Evolutionary conservation across 2,113 vertebrate species (phyloP).

Genomic region (Nibea coibor): DNA sequence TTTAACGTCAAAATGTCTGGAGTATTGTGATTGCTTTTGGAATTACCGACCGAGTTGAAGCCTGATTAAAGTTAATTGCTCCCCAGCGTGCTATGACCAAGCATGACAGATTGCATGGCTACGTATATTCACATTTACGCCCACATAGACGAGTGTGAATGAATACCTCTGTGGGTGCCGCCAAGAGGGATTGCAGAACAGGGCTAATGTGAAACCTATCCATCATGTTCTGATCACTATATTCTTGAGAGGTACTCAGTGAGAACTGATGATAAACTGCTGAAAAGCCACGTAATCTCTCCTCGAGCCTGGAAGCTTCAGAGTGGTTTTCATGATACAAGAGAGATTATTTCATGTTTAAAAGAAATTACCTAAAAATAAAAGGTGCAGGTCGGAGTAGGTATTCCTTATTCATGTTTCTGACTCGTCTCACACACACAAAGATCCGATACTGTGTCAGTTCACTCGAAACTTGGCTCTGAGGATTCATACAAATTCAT

Average conservation of each 20-base stretch:
- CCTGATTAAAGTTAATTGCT: constrained; percentile 74
- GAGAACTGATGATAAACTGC: constrained; percentile 43
- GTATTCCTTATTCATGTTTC: constrained; percentile 1
- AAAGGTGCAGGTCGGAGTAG: neutral
- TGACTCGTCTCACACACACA: neutral
- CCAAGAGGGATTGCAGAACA: constrained; percentile 48
- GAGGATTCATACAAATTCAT: constrained; percentile 15
- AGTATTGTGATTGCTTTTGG: constrained; percentile 64
- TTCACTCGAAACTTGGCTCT: neutral
- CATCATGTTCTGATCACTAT: constrained; percentile 65
- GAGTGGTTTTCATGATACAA: neutral
- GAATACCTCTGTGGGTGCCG: constrained; percentile 55
- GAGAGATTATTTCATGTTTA: constrained; percentile 33
- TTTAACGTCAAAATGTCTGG: constrained; percentile 48
- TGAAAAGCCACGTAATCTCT: constrained; percentile 35
- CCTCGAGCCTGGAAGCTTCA: constrained; percentile 6
- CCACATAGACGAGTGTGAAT: constrained; percentile 41
- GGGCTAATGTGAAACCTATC: constrained; percentile 67
- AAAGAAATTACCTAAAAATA: constrained; percentile 14
- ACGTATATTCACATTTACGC: constrained; percentile 46
- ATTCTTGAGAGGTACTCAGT: constrained; percentile 43
- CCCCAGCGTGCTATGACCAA: constrained; percentile 57
- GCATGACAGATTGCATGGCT: constrained; percentile 59
- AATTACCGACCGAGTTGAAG: constrained; percentile 67
- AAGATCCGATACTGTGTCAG: neutral